phyloP scores from a whole-genome alignment of 1,140 invertebrate genomes.

The Eufriesea mexicana region DNA sequence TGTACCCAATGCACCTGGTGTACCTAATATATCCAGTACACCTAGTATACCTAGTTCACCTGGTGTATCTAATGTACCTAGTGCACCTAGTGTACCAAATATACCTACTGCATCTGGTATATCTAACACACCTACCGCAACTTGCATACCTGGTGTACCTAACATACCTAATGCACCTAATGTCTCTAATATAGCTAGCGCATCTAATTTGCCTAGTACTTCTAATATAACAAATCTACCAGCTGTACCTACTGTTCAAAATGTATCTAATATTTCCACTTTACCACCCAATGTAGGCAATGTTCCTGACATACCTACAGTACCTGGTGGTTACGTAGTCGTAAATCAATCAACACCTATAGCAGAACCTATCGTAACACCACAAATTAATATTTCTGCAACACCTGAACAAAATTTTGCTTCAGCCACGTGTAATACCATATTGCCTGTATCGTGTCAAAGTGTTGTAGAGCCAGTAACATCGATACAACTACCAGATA shows the following conservation, averaged over 20 bases:
- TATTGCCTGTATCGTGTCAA: slow-evolving; percentile 61
- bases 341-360: slow-evolving; percentile 64
- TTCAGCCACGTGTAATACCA: slow-evolving; percentile 62
- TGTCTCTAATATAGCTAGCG: slow-evolving; percentile 65
- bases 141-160: slow-evolving; percentile 61
- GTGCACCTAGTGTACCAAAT: slow-evolving; percentile 45
- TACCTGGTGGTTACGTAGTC: slow-evolving; percentile 61
- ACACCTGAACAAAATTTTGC: slow-evolving; percentile 65
- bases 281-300: slow-evolving; percentile 82
- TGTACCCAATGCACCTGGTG: slow-evolving; percentile 18
- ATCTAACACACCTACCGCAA: slow-evolving; percentile 10
- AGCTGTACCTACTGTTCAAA: slow-evolving; percentile 59
- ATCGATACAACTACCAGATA: slow-evolving; percentile 63
- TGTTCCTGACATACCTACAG: slow-evolving; percentile 84
- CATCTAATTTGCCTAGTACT: slow-evolving; percentile 66
- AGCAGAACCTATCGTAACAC: slow-evolving; percentile 50
- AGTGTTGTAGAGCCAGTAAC: slow-evolving; percentile 61
- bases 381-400: slow-evolving; percentile 67
- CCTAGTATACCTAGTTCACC: slow-evolving; percentile 64
- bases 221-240: slow-evolving; percentile 54
- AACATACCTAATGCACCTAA: slow-evolving; percentile 57
- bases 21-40: slow-evolving; percentile 46
- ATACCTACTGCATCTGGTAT: slow-evolving; percentile 52
- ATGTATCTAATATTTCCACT: slow-evolving; percentile 64
- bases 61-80: slow-evolving; percentile 65